These are phyloP conservation scores for Mizuhopecten yessoensis DNA, from an alignment of 1,140 invertebrate genomes.

Conservation along the genomic window DNA sequence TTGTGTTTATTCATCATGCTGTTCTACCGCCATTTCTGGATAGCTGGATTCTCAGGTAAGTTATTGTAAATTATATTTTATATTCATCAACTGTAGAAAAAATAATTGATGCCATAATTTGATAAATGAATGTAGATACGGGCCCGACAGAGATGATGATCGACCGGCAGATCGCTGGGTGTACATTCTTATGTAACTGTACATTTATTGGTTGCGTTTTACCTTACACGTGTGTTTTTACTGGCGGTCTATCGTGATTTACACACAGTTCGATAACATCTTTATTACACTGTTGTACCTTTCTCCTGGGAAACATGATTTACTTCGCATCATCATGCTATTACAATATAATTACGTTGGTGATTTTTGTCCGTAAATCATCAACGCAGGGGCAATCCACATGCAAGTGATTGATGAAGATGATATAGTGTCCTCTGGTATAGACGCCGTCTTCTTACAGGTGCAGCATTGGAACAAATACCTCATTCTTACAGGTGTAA, in stretches of 20 bases:
- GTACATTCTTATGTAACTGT: not conserved
- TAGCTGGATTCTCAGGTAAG: slow-evolving; percentile 26
- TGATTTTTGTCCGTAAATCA: not conserved
- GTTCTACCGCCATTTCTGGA: slow-evolving; percentile 3
- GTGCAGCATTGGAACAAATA: too few species aligned
- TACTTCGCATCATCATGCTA: not conserved
- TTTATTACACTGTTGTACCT: not conserved
- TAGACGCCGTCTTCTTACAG: not conserved
- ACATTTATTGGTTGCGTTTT: not conserved
- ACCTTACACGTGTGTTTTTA: not conserved
- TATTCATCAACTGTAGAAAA: not conserved
- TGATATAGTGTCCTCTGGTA: not conserved
- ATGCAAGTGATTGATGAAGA: not conserved
- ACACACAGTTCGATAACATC: not conserved
- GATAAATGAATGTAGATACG: not conserved
- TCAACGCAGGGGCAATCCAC: not conserved
- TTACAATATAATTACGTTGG: not conserved
- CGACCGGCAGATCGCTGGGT: not conserved
- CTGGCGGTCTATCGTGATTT: not conserved
- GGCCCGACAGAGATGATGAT: not conserved
- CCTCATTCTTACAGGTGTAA: slow-evolving; percentile 25
- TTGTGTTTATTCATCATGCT: not conserved
- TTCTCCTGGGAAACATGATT: not conserved
- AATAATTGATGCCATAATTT: not conserved
- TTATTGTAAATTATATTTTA: not conserved